These are phyloP conservation scores for Mastigias papua DNA, from an alignment of 30 jellyfish, hydroid and myxozoan genomes.

Conservation along the genomic window DNA sequence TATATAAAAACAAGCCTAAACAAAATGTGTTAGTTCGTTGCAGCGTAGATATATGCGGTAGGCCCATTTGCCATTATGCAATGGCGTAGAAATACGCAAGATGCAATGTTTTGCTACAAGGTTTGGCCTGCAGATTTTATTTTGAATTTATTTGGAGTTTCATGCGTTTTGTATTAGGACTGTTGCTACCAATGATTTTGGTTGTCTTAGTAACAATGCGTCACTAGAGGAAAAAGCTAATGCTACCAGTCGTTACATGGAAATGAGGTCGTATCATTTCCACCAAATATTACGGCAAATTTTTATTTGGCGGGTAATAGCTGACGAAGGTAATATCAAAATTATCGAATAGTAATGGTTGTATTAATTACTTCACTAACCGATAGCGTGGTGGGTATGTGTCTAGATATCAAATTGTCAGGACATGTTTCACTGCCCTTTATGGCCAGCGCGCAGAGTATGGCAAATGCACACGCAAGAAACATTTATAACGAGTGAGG, in stretches of 20 bases:
- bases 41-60: constrained; percentile 16
- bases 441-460: no score
- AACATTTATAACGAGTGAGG: no score
- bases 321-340: constrained; percentile 50
- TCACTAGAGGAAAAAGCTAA: constrained; percentile 18
- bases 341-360: constrained; percentile 56
- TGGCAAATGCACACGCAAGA: no score
- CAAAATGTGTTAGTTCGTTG: constrained; percentile 5
- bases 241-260: constrained; percentile 2
- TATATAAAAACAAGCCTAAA: no score
- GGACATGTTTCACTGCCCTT: no score
- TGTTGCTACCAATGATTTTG: constrained; percentile 37
- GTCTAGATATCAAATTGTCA: no score
- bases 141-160: constrained; percentile 17
- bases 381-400: constrained; percentile 62
- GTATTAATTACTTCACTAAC: constrained; percentile 49
- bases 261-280: constrained; percentile 24
- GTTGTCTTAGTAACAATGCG: constrained; percentile 44
- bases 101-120: constrained; percentile 44
- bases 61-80: constrained; percentile 31
- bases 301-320: constrained; percentile 51
- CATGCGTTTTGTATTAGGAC: constrained; percentile 8
- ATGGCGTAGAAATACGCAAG: constrained; percentile 35
- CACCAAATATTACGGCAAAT: no score
- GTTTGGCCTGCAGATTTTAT: constrained; percentile 59